Evolutionary conservation across 2,888 invertebrate genomes (phyloP), one percentile per base, ranked within the genome.

Genomic region (Podabrus alpinus): DNA sequence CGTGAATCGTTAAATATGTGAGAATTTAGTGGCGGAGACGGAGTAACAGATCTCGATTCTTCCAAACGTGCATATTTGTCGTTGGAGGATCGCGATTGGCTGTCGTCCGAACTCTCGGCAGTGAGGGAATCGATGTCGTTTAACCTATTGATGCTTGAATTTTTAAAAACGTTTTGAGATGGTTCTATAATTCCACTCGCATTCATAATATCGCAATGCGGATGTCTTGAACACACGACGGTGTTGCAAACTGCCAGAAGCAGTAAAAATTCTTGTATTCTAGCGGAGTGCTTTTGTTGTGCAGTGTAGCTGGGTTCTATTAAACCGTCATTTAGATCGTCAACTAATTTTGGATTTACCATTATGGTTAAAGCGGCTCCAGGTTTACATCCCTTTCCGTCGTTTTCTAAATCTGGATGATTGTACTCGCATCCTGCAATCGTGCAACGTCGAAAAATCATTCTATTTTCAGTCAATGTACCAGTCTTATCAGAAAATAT

Each of bases 401-500:
- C 91, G 82, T 92, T 90, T 77, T 94, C 92, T 7, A 94, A 91
- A 21, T 94, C 91, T 1, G 92, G 92, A 86, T 97, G 97, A 84
- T 94, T 93, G 85, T 97, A 98, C 87, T 98, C 97, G 60, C 93
- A 91, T 0, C 97, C 98, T 19, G 92, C 94, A 21, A 98, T 93
- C 2, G 95, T 93, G 85, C 98, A 98, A 68, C 95, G 90, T 73
- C 96, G 92, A 88, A 99, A 99, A 84, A 97, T 92, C 98, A 99
- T 99, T 87, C 96, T 94, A 87, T 99, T 99, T 88, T 98, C 98
- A 0, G 99, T 99, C 73, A 99, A 88, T 1, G 99, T 99, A 7
- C 99, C 99, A 1, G 99, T 99, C 88, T 99, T 99, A 87, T 99
- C 99, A 10, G 96, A 97, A 88, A 99, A 98, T 79, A 99, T 91